Base-by-base conservation (phyloP, 2,113 vertebrate genomes). In the Nipponia nippon region DNA sequence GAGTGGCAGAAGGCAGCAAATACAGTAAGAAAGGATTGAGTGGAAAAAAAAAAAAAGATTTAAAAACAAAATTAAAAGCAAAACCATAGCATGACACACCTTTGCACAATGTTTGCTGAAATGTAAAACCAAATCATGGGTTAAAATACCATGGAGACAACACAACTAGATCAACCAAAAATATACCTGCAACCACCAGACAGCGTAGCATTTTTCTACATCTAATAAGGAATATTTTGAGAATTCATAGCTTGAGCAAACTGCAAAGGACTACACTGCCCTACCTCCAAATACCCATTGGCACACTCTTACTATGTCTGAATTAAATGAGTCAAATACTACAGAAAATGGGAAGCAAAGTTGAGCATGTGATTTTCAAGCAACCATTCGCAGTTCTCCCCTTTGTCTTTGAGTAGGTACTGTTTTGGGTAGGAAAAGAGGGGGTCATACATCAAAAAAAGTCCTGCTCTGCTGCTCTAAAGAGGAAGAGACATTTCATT, bases 401-500 rank as follows among this genome's bases (percentile, higher is more conserved):
- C 8, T 82, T 95, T 75, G 71, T 83, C 77, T 87, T 72, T 86
- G 49, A 79, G 10, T 44, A 58, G 38, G 17, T 88, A 52, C 47
- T 83, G 62, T 34, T 96, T 87, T 58, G 70, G 87, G 84, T 94
- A 88, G 95, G 92, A 92, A 96, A 85, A 95, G 84, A 94, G 69
- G 32, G 65, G 90, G 76, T 89, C 19, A 17, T 47, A 93, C 80
- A 87, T 79, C 66, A 95, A 92, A 92, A 96, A 69, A 93, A 71
- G 32, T 58, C 71, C 71, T 65, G 50, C 36, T 94, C 58, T 69
- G 76, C 36, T 77, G 67, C 79, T 80, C 88, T 90, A 52, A 91
- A 97, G 65, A 97, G 83, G 84, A 97, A 96, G 79, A 93, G 76
- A 89, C 73, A 73, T 94, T 98, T 95, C 91, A 88, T 90, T 97